These are phyloP conservation scores for Macaria liturata DNA, from an alignment of 2,888 invertebrate species.

Conservation along the genomic window DNA sequence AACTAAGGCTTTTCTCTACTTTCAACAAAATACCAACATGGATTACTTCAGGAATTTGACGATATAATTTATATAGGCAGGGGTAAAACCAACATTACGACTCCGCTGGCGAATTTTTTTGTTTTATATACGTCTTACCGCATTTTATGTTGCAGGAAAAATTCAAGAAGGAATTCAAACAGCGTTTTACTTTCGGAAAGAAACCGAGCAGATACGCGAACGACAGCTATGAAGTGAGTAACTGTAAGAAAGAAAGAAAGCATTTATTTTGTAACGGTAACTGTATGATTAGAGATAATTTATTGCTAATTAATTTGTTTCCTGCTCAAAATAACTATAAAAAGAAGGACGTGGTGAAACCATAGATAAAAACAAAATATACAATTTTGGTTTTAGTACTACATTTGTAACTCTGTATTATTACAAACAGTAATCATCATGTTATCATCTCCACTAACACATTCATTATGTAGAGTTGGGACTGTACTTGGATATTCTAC, in stretches of 20 bases:
- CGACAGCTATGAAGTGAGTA: slow-evolving; percentile 76
- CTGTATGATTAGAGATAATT: too few species aligned
- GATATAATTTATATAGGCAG: slow-evolving; percentile 28
- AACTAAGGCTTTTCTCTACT: neutral
- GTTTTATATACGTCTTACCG: slow-evolving; percentile 11
- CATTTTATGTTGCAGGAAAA: slow-evolving; percentile 84
- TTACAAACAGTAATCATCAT: too few species aligned
- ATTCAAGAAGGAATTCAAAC: slow-evolving; percentile 90
- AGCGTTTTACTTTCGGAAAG: slow-evolving; percentile 85
- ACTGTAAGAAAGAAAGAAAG: too few species aligned
- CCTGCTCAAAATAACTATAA: too few species aligned
- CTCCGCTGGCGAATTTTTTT: slow-evolving; percentile 21
- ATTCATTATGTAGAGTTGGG: too few species aligned
- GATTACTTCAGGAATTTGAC: slow-evolving; percentile 11
- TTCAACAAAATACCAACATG: slow-evolving; percentile 26
- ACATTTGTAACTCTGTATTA: too few species aligned
- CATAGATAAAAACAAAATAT: too few species aligned
- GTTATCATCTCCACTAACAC: too few species aligned
- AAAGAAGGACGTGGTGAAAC: too few species aligned
- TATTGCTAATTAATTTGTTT: too few species aligned
- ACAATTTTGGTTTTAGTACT: too few species aligned
- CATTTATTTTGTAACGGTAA: neutral
- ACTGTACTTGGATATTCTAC: too few species aligned
- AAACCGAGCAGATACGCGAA: slow-evolving; percentile 67
- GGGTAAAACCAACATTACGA: slow-evolving; percentile 22